Conservation (phyloP, 2,888 invertebrate genomes). For the Dynastes tityus region DNA sequence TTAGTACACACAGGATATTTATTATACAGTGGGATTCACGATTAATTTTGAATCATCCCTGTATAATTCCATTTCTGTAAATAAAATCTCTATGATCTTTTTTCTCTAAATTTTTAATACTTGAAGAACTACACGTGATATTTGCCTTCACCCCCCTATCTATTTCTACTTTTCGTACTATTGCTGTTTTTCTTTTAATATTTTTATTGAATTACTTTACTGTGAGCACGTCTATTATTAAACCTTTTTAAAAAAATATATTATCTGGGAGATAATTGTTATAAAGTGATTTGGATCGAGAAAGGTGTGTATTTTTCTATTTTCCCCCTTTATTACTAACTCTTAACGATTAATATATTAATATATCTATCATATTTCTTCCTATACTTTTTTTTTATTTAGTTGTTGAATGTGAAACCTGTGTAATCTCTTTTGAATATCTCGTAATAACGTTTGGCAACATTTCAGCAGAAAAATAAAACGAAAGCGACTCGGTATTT, state of each 20-base stretch:
- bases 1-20: background rate
- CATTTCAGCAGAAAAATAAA: background rate
- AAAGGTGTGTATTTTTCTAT: conserved; percentile 25
- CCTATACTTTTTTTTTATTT: background rate
- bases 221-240: conserved; percentile 13
- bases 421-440: background rate
- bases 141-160: conserved; percentile 39
- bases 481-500: background rate
- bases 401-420: background rate
- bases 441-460: conserved; percentile 1
- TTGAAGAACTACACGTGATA: conserved; percentile 23
- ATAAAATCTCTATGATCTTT: conserved; percentile 9
- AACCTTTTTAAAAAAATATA: background rate
- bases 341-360: background rate
- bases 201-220: conserved; percentile 14
- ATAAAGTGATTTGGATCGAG: background rate
- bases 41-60: too few relatives aligned
- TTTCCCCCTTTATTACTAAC: background rate
- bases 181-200: conserved; percentile 4
- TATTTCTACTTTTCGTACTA: conserved; percentile 17
- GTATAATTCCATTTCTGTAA: conserved; percentile 15
- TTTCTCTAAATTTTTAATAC: conserved; percentile 17
- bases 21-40: too few relatives aligned
- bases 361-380: too few relatives aligned
- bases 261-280: background rate